These are phyloP conservation scores for Haliclona indistincta DNA, from an alignment of 37 sponge, comb jelly and placozoan species.

Conservation along the genomic window DNA sequence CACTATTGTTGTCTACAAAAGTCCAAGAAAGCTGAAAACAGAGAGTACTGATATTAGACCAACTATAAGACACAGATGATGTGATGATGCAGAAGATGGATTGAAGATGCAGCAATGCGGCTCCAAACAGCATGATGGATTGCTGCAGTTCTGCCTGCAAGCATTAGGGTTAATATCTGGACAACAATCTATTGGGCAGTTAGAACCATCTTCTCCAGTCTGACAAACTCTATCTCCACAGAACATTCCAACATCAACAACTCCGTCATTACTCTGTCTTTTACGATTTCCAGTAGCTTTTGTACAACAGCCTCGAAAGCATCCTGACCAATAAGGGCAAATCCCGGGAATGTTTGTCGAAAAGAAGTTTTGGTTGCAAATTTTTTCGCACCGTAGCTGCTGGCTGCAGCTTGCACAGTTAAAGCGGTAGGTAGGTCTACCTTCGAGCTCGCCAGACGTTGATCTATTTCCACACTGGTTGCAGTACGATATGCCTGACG, in stretches of 20 bases:
- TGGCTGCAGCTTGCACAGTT: constrained; percentile 33
- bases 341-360: constrained; percentile 15
- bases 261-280: neutral
- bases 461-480: constrained; percentile 26
- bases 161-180: neutral
- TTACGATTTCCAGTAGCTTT: neutral
- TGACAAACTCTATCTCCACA: neutral
- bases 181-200: neutral
- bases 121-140: too few relatives aligned
- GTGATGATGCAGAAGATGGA: too few relatives aligned
- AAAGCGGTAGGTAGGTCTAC: constrained; percentile 3
- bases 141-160: too few relatives aligned
- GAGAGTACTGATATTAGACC: too few relatives aligned
- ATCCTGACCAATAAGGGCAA: constrained; percentile 34
- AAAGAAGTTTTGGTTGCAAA: constrained; percentile 6
- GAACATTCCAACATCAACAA: neutral
- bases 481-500: constrained; percentile 18
- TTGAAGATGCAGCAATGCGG: too few relatives aligned
- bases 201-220: neutral
- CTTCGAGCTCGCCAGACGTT: neutral
- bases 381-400: constrained; percentile 7
- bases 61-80: too few relatives aligned
- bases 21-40: too few relatives aligned
- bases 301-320: constrained; percentile 33
- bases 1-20: too few relatives aligned